These are phyloP conservation scores for Acanthopleura granulata DNA, from an alignment of 2,888 invertebrate species.

Conservation along the genomic window DNA sequence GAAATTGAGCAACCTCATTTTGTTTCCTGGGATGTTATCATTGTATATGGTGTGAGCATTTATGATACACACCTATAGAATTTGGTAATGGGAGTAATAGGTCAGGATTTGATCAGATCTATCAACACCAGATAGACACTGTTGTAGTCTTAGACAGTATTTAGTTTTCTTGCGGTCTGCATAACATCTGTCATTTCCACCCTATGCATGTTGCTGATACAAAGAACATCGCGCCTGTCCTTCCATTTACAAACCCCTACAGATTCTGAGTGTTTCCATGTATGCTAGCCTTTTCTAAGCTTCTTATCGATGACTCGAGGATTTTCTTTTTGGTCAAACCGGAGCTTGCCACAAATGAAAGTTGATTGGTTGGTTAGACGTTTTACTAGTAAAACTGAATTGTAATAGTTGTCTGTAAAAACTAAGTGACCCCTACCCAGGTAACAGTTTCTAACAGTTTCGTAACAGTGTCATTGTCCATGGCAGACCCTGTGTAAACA, in stretches of 20 bases:
- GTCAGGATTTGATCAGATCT: conserved; percentile 32
- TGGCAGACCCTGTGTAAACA: conserved; percentile 21
- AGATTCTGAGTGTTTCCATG: too few species aligned
- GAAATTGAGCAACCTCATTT: conserved; percentile 17
- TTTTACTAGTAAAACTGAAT: conserved; percentile 23
- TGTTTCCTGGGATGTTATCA: neutral
- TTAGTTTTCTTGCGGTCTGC: conserved; percentile 21
- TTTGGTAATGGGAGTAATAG: conserved; percentile 25
- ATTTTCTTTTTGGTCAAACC: too few species aligned
- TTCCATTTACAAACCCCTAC: conserved; percentile 28
- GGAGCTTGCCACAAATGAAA: conserved; percentile 25
- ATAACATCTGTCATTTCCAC: conserved; percentile 26
- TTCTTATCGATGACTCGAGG: too few species aligned
- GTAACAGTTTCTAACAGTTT: conserved; percentile 17
- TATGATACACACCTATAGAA: conserved; percentile 24
- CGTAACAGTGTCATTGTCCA: conserved; percentile 17
- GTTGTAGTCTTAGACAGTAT: conserved; percentile 28
- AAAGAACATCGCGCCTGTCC: conserved; percentile 26
- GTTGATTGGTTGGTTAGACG: conserved; percentile 16
- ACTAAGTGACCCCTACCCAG: conserved; percentile 23
- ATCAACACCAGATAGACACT: conserved; percentile 27
- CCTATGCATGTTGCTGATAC: conserved; percentile 25
- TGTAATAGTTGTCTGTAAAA: too few species aligned
- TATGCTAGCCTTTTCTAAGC: too few species aligned
- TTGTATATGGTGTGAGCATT: conserved; percentile 26